Percentiles rank a stretch among this genome's conserved stretches.
phyloP scores from a whole-genome alignment of 2,797 vertebrate species.

The Eupleurogrammus muticus region DNA sequence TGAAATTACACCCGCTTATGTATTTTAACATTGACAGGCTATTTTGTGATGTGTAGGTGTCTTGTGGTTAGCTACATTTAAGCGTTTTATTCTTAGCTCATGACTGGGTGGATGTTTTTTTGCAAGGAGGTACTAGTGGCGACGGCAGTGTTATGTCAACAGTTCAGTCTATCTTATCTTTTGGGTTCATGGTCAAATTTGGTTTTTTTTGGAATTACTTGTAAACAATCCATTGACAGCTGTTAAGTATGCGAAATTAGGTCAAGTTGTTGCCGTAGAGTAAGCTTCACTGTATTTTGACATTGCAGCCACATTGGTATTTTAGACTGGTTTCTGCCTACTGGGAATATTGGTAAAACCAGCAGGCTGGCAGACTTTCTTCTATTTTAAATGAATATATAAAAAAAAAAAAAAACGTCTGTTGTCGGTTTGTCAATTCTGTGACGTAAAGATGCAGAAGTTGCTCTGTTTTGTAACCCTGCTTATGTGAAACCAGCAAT shows the following conservation, averaged over 20 bases:
- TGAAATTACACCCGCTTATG: neutral
- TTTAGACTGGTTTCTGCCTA: neutral
- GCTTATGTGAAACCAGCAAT: neutral
- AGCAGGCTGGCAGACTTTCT: neutral
- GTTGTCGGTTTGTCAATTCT: neutral
- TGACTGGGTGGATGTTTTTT: slow-evolving; percentile 17
- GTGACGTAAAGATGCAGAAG: neutral
- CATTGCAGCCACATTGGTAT: neutral
- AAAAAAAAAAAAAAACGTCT: neutral
- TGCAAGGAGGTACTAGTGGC: neutral
- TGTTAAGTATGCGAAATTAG: slow-evolving; percentile 17
- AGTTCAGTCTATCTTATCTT: slow-evolving; percentile 29
- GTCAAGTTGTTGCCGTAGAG: neutral
- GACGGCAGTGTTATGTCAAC: slow-evolving; percentile 16
- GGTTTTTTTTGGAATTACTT: slow-evolving; percentile 15
- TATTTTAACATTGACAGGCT: slow-evolving; percentile 4
- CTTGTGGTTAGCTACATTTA: slow-evolving; percentile 6
- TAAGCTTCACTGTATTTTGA: neutral
- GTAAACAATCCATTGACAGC: slow-evolving; percentile 12
- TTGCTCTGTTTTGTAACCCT: neutral
- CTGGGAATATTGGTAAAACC: neutral
- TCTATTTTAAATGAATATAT: neutral
- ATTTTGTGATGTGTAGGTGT: neutral
- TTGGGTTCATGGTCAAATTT: slow-evolving; percentile 16
- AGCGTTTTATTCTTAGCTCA: slow-evolving; percentile 22